Conservation (phyloP, 2,888 invertebrate species). For the Caprella mutica region DNA sequence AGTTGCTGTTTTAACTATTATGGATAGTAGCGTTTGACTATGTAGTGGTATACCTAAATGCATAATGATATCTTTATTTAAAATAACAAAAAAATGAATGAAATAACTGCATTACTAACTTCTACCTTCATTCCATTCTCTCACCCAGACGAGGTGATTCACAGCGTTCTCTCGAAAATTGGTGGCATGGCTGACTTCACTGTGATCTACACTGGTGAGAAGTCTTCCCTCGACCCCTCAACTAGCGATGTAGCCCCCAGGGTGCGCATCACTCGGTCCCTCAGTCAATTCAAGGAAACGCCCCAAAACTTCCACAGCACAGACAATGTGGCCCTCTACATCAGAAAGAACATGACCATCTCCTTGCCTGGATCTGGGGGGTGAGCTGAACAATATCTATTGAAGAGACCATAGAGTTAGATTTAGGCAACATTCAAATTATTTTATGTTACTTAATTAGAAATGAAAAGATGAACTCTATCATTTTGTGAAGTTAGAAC, state of each 20-base stretch:
- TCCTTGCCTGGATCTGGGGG: not conserved
- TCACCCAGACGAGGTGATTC: slow-evolving; percentile 31
- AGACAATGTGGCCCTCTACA: not conserved
- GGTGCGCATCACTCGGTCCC: slow-evolving; percentile 13
- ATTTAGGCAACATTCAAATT: too few relatives aligned
- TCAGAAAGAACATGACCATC: slow-evolving; percentile 2
- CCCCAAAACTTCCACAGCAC: not conserved
- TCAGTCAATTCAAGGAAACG: not conserved
- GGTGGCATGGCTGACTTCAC: slow-evolving; percentile 21
- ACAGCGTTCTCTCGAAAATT: slow-evolving; percentile 24
- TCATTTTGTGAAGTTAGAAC: too few relatives aligned
- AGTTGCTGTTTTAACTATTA: too few relatives aligned
- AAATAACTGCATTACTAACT: too few relatives aligned
- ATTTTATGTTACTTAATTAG: too few relatives aligned
- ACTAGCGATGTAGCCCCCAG: not conserved
- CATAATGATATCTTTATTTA: too few relatives aligned
- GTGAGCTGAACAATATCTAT: not conserved
- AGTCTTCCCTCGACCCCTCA: slow-evolving; percentile 12
- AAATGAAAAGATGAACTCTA: too few relatives aligned
- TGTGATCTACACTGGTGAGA: slow-evolving; percentile 20
- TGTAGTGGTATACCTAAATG: too few relatives aligned
- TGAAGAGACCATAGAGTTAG: too few relatives aligned
- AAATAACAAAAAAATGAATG: too few relatives aligned
- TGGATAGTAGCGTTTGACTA: too few relatives aligned
- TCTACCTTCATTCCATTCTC: too few relatives aligned